A percentile compares a stretch with the other conserved stretches of the same genome.
phyloP scores from a whole-genome alignment of 2,888 invertebrate genomes.

The Subacronicta megacephala region DNA sequence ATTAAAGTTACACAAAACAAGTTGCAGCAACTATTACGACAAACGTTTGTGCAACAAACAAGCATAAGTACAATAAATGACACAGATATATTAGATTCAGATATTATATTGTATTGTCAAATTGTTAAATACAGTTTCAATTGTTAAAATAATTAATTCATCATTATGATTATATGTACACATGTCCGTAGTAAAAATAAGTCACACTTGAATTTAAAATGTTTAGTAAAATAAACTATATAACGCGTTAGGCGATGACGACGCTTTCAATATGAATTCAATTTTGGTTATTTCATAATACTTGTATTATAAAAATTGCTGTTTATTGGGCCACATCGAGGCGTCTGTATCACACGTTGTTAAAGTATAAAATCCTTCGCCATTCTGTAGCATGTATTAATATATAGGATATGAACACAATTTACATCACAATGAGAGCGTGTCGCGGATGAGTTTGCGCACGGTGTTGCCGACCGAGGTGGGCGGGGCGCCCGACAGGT shows the following conservation, averaged over 20 bases:
- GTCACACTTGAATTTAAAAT: constrained; percentile 44
- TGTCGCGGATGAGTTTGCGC: constrained; percentile 96
- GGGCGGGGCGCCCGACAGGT: constrained; percentile 93
- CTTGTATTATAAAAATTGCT: constrained; percentile 37
- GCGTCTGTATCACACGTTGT: constrained; percentile 14
- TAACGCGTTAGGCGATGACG: constrained; percentile 28
- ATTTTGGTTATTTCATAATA: constrained; percentile 40
- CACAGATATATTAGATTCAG: constrained; percentile 52
- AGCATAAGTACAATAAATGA: constrained; percentile 62
- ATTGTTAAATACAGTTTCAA: constrained; percentile 50
- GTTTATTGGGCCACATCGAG: constrained; percentile 21
- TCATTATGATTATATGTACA: constrained; percentile 54
- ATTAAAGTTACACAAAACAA: constrained; percentile 39
- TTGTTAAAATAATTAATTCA: constrained; percentile 44
- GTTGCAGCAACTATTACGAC: constrained; percentile 42
- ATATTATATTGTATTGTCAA: constrained; percentile 54
- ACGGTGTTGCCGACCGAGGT: constrained; percentile 96
- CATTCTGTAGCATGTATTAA: constrained; percentile 27
- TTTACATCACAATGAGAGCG: constrained; percentile 92
- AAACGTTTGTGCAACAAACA: constrained; percentile 59
- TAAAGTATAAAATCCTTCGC: constrained; percentile 19
- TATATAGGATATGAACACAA: constrained; percentile 41
- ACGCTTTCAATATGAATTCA: constrained; percentile 29
- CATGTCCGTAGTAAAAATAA: constrained; percentile 53
- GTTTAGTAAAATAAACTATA: constrained; percentile 44